Conservation (phyloP, 64 coral and sea anemone genomes). For the Montipora foliosa region DNA sequence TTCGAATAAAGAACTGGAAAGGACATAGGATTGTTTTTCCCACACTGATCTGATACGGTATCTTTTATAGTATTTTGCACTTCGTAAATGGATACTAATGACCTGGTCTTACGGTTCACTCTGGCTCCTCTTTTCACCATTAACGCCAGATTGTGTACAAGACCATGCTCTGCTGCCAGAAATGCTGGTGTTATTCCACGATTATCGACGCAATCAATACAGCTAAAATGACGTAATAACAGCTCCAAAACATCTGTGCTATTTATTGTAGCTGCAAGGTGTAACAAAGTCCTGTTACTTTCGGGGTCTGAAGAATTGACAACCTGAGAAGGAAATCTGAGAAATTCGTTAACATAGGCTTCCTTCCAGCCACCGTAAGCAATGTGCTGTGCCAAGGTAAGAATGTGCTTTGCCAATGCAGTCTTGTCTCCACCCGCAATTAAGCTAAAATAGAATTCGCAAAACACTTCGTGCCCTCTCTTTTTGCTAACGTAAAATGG, state of each 20-base stretch:
- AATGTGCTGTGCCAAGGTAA: constrained; percentile 38
- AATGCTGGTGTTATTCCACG: constrained; percentile 55
- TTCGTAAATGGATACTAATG: neutral
- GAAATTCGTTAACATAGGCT: constrained; percentile 30
- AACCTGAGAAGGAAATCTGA: constrained; percentile 20
- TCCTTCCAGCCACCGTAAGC: constrained; percentile 18
- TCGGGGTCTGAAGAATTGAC: constrained; percentile 28
- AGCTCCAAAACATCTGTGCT: constrained; percentile 43
- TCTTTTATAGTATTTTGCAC: neutral
- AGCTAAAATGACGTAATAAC: neutral
- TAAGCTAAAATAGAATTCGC: constrained; percentile 45
- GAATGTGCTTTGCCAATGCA: neutral
- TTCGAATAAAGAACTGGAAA: neutral
- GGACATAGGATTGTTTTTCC: neutral
- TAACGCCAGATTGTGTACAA: constrained; percentile 10
- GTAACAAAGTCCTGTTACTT: constrained; percentile 23
- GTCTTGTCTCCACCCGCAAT: neutral
- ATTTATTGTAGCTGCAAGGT: constrained; percentile 43
- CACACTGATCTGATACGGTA: neutral
- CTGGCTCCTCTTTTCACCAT: constrained; percentile 46
- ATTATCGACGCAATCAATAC: constrained; percentile 14
- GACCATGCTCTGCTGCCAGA: constrained; percentile 44
- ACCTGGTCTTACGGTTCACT: neutral
- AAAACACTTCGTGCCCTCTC: constrained; percentile 43
- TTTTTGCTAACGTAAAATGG: constrained; percentile 55